These are phyloP conservation scores for Lophotriccus pileatus DNA, from an alignment of 2,797 vertebrate species.

Conservation along the genomic window DNA sequence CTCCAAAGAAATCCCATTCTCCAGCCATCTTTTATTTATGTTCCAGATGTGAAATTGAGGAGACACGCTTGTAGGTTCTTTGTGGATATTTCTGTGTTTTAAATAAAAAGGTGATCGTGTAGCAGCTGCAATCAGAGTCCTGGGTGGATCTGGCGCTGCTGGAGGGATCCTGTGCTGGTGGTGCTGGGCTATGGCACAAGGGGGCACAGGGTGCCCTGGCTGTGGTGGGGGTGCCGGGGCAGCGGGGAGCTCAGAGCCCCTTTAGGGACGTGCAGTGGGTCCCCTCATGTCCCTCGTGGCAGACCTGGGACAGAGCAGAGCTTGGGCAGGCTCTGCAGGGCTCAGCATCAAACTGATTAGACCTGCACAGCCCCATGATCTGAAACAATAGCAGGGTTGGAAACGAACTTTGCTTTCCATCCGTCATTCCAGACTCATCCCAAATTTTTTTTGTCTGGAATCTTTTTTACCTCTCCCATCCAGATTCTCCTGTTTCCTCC, in stretches of 20 bases:
- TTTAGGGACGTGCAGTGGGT: not conserved
- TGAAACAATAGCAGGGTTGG: fast-evolving
- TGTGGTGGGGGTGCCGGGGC: not conserved
- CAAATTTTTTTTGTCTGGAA: not conserved
- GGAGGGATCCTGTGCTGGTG: fast-evolving
- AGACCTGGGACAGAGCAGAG: not conserved
- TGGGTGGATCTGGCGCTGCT: not conserved
- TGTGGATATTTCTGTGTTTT: not conserved
- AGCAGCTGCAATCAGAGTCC: not conserved
- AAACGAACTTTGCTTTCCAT: not conserved
- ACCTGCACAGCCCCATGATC: fast-evolving
- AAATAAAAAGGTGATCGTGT: not conserved
- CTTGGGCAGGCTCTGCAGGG: not conserved
- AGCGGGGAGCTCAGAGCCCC: not conserved
- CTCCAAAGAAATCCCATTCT: not conserved
- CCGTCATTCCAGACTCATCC: not conserved
- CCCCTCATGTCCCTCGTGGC: fast-evolving
- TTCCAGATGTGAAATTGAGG: constrained; percentile 31
- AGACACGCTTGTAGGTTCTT: not conserved
- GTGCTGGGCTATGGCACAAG: not conserved
- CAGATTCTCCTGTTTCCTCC: constrained; percentile 3
- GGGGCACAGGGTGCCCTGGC: not conserved
- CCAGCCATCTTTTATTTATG: constrained; percentile 34
- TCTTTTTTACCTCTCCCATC: not conserved
- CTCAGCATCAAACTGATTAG: not conserved